These are phyloP conservation scores for Monarcha castaneiventris DNA, from an alignment of 2,113 vertebrate species.

Conservation along the genomic window DNA sequence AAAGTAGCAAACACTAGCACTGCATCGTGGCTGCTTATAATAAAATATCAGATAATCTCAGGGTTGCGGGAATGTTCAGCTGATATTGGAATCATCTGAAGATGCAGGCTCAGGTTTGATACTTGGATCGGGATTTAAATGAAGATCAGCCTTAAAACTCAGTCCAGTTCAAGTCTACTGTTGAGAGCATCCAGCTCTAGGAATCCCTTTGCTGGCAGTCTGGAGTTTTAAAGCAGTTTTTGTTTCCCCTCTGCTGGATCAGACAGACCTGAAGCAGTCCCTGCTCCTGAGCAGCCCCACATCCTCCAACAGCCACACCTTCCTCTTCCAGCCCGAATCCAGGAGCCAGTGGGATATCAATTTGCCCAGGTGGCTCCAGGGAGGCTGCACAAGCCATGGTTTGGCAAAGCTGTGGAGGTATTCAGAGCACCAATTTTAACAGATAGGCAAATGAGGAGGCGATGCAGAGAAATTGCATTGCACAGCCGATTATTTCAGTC, in stretches of 20 bases:
- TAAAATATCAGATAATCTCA: background rate
- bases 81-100: background rate
- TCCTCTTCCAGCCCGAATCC: background rate
- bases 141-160: background rate
- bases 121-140: background rate
- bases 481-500: background rate
- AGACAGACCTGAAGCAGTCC: background rate
- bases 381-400: background rate
- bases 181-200: background rate
- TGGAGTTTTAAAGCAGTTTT: background rate
- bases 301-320: background rate
- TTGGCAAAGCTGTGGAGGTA: background rate
- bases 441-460: background rate
- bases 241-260: background rate
- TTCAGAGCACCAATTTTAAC: background rate
- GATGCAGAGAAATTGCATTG: background rate
- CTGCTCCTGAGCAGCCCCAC: background rate
- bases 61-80: background rate
- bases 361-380: background rate
- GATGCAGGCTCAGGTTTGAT: background rate
- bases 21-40: background rate
- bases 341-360: background rate
- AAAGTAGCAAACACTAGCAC: background rate
- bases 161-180: background rate
- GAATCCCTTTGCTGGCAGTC: background rate